phyloP scores from a whole-genome alignment of 2,888 invertebrate genomes.

The Trilocha varians region DNA sequence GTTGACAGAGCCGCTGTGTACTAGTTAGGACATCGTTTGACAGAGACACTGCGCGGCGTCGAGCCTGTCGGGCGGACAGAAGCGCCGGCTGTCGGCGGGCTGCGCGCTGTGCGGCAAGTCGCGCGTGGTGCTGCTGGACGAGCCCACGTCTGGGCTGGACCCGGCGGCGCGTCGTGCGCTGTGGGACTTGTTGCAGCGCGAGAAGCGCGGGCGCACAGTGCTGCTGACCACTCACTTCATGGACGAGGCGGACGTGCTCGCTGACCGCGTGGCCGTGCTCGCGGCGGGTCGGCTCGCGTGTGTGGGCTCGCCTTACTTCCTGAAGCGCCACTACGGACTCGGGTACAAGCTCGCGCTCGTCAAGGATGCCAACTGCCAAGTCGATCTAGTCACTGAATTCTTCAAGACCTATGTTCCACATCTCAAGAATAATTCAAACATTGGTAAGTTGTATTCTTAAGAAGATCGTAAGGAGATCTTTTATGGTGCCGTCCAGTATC shows the following conservation, averaged over 20 bases:
- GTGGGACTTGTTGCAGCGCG: slow-evolving; percentile 87
- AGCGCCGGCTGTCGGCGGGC: slow-evolving; percentile 89
- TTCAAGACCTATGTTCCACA: slow-evolving; percentile 77
- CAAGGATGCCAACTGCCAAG: slow-evolving; percentile 43
- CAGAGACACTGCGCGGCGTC: slow-evolving; percentile 71
- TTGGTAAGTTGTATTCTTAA: slow-evolving; percentile 57
- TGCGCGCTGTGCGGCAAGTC: slow-evolving; percentile 91
- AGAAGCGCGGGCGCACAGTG: slow-evolving; percentile 82
- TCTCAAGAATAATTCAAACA: slow-evolving; percentile 79
- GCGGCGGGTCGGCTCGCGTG: slow-evolving; percentile 86
- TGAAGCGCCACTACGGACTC: slow-evolving; percentile 90
- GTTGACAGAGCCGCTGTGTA: too few relatives aligned
- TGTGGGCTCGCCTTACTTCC: slow-evolving; percentile 84
- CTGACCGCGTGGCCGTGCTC: slow-evolving; percentile 92
- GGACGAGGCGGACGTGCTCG: slow-evolving; percentile 92
- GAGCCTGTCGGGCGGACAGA: slow-evolving; percentile 93
- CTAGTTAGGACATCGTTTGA: slow-evolving; percentile 11
- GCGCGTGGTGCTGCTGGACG: slow-evolving; percentile 80
- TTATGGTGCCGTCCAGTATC: neutral
- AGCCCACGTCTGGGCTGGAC: slow-evolving; percentile 93
- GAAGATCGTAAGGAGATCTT: neutral
- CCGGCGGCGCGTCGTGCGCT: slow-evolving; percentile 89
- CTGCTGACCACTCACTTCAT: slow-evolving; percentile 90
- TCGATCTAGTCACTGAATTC: slow-evolving; percentile 63
- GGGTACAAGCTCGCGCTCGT: slow-evolving; percentile 85